Percentiles rank a stretch among this genome's conserved stretches.
These are phyloP conservation scores for Rhopilema esculentum DNA, from an alignment of 30 jellyfish, hydroid and myxozoan genomes.

Conservation along the genomic window DNA sequence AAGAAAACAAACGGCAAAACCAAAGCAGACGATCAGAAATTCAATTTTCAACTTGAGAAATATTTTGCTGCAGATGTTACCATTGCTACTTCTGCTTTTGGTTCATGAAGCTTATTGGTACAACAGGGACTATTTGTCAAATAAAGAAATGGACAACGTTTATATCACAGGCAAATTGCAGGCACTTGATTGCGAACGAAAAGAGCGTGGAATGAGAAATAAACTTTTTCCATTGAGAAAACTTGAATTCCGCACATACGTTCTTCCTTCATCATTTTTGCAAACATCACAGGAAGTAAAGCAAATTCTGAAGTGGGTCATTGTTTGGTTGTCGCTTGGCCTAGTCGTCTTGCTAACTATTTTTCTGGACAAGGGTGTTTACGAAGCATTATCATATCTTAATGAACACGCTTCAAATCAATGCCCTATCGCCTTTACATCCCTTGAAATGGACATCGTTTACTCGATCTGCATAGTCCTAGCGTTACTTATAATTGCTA, in stretches of 20 bases:
- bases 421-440: slow-evolving; percentile 37
- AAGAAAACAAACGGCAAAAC: neutral
- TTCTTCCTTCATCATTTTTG: slow-evolving; percentile 77
- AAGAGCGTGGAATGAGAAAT: slow-evolving; percentile 83
- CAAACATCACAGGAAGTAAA: slow-evolving; percentile 68
- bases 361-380: slow-evolving; percentile 69
- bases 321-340: slow-evolving; percentile 61
- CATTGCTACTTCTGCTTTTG: slow-evolving; percentile 72
- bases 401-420: slow-evolving; percentile 4
- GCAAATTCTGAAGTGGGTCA: slow-evolving; percentile 70
- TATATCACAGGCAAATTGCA: slow-evolving; percentile 86
- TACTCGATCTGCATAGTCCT: slow-evolving; percentile 60
- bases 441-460: slow-evolving; percentile 17
- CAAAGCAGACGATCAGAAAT: neutral
- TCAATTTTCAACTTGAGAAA: slow-evolving; percentile 15
- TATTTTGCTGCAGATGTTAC: slow-evolving; percentile 66
- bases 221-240: slow-evolving; percentile 83
- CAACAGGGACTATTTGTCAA: slow-evolving; percentile 76
- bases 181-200: slow-evolving; percentile 84
- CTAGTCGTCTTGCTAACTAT: slow-evolving; percentile 51
- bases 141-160: slow-evolving; percentile 83
- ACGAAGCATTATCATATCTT: slow-evolving; percentile 35
- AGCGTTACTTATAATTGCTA: slow-evolving; percentile 43
- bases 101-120: slow-evolving; percentile 84
- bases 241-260: slow-evolving; percentile 88